Evolutionary conservation across 2,113 vertebrate species (phyloP), one percentile per base, ranked within the genome.

Genomic region (Silurus glanis): DNA sequence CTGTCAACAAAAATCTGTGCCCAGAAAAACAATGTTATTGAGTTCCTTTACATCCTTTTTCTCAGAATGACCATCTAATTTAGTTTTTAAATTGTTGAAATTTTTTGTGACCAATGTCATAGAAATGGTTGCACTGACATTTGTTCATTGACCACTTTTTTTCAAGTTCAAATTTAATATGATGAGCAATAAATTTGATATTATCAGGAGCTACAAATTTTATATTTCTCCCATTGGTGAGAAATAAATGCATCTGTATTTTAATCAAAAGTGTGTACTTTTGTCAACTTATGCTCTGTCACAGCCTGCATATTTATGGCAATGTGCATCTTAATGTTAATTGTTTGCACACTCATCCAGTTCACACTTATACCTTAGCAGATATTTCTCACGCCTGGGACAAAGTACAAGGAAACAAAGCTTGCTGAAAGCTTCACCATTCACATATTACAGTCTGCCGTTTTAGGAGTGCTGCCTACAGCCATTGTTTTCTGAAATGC

Each of bases 401-500:
- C 58, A 72, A 83, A 3, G 25, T 62, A 62, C 28, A 75, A 21
- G 64, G 16, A 47, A 84, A 23, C 69, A 84, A 21, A 56, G 47
- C 51, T 47, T 51, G 1, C 64, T 80, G 12, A 85, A 79, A 67
- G 13, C 28, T 53, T 75, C 9, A 21, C 47, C 76, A 49, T 25
- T 79, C n/a, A 79, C 47, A 66, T n/a, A 71, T 58, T 21, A 86
- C 28, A 23, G 28, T 61, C 66, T 82, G 51, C 56, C 9, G n/a
- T 37, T 66, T 72, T 2, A 23, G 61, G 83, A 21, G 74, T 55
- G 49, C 28, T 62, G 61, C 74, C 47, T 55, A 64, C 51, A 71
- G 59, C 25, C 45, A 85, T 79, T 85, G 83, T 85, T 51, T 66
- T 49, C n/a, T 66, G 47, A 51, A 45, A 56, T 2, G 17, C 58